Conservation (phyloP, 2,888 invertebrate species). For the Bellardia bayeri region DNA sequence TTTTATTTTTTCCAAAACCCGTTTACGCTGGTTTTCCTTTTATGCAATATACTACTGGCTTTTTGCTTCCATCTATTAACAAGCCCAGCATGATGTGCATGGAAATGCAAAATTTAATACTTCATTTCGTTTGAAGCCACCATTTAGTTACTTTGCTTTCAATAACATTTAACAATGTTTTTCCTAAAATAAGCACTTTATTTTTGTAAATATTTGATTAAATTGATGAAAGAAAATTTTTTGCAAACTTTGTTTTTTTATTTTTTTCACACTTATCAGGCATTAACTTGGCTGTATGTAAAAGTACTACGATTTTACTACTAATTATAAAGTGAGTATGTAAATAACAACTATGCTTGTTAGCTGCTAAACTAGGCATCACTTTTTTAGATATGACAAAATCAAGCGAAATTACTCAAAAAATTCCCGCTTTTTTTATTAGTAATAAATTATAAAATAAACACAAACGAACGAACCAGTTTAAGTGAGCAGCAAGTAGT, state of each 20-base stretch:
- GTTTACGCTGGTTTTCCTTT: constrained; percentile 73
- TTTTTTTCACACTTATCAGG: constrained; percentile 39
- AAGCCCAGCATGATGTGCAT: constrained; percentile 56
- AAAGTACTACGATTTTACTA: not conserved
- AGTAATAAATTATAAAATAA: too few relatives aligned
- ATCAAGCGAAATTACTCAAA: not conserved
- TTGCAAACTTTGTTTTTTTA: constrained; percentile 58
- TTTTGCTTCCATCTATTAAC: constrained; percentile 29
- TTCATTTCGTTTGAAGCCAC: not conserved
- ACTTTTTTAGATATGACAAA: not conserved
- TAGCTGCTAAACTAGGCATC: too few relatives aligned
- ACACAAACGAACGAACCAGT: too few relatives aligned
- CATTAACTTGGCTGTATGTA: constrained; percentile 50
- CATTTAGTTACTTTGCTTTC: constrained; percentile 9
- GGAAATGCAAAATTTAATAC: not conserved
- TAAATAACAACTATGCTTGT: too few relatives aligned
- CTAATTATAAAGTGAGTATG: too few relatives aligned
- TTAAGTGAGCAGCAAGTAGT: too few relatives aligned
- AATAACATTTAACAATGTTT: not conserved
- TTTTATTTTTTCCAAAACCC: constrained; percentile 56
- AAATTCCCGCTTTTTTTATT: too few relatives aligned
- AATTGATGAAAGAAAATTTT: constrained; percentile 31
- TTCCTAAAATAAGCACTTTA: constrained; percentile 1
- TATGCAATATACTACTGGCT: constrained; percentile 64
- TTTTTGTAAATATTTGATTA: constrained; percentile 15